Percentiles rank a stretch among this genome's conserved stretches.
These are phyloP conservation scores for Ricordea florida DNA, from an alignment of 92 coral and sea anemone genomes.

Conservation along the genomic window DNA sequence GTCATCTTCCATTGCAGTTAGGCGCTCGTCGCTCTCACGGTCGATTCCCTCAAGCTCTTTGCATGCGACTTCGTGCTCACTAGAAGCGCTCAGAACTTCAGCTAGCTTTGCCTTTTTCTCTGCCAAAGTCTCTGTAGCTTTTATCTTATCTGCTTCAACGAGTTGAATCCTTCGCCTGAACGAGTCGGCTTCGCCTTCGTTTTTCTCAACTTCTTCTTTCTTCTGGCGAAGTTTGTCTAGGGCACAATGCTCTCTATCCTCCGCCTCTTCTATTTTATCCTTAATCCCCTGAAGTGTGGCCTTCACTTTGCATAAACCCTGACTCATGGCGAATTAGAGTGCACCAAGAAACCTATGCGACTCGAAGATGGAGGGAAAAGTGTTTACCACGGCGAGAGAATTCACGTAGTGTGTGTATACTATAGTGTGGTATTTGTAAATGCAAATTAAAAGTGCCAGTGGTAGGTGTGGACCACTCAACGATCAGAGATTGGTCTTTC, in stretches of 20 bases:
- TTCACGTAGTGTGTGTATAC: neutral
- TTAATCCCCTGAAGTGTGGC: slow-evolving; percentile 70
- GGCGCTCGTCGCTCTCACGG: slow-evolving; percentile 77
- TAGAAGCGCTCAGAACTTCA: slow-evolving; percentile 13
- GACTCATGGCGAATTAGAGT: slow-evolving; percentile 21
- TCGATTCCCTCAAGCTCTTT: slow-evolving; percentile 76
- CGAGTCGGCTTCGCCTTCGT: slow-evolving; percentile 76
- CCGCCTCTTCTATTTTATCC: slow-evolving; percentile 81
- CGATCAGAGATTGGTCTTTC: slow-evolving; percentile 25
- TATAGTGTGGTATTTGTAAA: slow-evolving; percentile 18
- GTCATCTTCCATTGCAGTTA: slow-evolving; percentile 57
- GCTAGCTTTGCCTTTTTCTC: slow-evolving; percentile 48
- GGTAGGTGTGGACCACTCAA: slow-evolving; percentile 24
- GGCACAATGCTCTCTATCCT: slow-evolving; percentile 75
- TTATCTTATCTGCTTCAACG: slow-evolving; percentile 47
- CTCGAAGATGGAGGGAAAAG: neutral
- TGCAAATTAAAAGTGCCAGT: slow-evolving; percentile 15
- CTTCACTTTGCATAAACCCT: slow-evolving; percentile 66
- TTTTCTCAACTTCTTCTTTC: slow-evolving; percentile 65
- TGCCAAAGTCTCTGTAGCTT: slow-evolving; percentile 30
- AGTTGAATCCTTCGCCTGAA: slow-evolving; percentile 75
- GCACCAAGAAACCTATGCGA: neutral
- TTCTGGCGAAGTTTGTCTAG: slow-evolving; percentile 65
- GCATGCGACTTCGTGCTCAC: slow-evolving; percentile 70
- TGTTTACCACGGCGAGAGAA: neutral